These are phyloP conservation scores for Drosophila malerkotliana DNA, from an alignment of 1,140 invertebrate genomes.

Conservation along the genomic window DNA sequence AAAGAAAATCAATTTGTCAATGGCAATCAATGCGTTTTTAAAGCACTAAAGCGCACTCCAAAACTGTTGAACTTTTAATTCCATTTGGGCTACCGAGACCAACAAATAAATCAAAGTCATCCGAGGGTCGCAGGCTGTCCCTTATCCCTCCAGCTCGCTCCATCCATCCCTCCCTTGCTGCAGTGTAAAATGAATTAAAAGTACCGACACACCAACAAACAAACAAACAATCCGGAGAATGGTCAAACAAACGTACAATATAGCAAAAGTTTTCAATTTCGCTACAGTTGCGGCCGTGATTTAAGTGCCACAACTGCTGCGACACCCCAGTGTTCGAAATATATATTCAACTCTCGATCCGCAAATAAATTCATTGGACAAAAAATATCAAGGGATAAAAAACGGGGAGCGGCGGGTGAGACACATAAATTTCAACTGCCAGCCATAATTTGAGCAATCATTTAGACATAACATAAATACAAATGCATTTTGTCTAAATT, in stretches of 20 bases:
- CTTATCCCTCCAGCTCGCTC: not conserved
- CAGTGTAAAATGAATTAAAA: conserved; percentile 70
- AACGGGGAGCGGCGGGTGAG: conserved; percentile 5
- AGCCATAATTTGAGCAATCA: conserved; percentile 54
- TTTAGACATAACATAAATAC: conserved; percentile 54
- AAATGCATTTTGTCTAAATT: conserved; percentile 54
- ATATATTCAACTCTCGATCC: conserved; percentile 22
- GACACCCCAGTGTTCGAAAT: conserved; percentile 21
- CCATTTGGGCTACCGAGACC: conserved; percentile 61
- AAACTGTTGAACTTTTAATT: conserved; percentile 72
- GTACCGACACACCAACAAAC: conserved; percentile 40
- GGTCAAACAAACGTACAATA: conserved; percentile 27
- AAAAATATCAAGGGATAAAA: conserved; percentile 13
- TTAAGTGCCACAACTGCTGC: conserved; percentile 55
- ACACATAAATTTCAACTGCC: conserved; percentile 43
- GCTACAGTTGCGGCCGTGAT: conserved; percentile 67
- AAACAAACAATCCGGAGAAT: conserved; percentile 23
- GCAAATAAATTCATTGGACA: conserved; percentile 56
- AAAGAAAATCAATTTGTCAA: conserved; percentile 73
- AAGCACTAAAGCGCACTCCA: conserved; percentile 39
- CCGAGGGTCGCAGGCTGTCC: conserved; percentile 13
- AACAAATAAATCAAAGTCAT: conserved; percentile 74
- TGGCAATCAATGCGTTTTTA: conserved; percentile 56
- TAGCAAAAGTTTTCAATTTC: conserved; percentile 73
- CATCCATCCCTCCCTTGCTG: conserved; percentile 40